Percentiles rank a stretch among this genome's conserved stretches.
These are phyloP conservation scores for Gorsachius goisagi DNA, from an alignment of 2,113 vertebrate genomes.

Conservation along the genomic window DNA sequence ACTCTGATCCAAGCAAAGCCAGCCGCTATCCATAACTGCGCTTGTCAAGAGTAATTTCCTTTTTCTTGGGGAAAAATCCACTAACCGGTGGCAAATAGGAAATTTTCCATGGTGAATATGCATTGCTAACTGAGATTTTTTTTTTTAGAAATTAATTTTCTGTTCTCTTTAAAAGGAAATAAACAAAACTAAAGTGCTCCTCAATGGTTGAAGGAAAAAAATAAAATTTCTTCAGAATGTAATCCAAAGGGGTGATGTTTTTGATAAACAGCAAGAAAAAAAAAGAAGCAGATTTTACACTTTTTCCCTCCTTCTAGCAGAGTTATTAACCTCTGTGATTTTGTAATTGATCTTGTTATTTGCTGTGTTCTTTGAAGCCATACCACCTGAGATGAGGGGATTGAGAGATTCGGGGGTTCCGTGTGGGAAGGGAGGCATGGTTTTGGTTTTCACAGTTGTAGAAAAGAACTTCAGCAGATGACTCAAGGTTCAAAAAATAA, in stretches of 20 bases:
- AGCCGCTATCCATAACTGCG: conserved; percentile 29
- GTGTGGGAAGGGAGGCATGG: neutral
- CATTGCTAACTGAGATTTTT: neutral
- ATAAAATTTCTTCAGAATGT: neutral
- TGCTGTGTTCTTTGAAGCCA: neutral
- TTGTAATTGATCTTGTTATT: neutral
- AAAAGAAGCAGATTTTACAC: neutral
- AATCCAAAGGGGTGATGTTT: neutral
- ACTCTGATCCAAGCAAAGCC: conserved; percentile 27
- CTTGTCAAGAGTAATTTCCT: conserved; percentile 51
- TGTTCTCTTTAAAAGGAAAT: neutral
- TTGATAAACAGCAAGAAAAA: neutral
- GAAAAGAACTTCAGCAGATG: neutral
- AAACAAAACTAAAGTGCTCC: neutral
- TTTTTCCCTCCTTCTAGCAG: neutral
- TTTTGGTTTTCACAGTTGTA: neutral
- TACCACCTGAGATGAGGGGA: neutral
- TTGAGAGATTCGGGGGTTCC: neutral
- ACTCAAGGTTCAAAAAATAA: neutral
- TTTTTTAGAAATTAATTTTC: neutral
- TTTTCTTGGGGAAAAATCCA: conserved; percentile 46
- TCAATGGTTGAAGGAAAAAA: neutral
- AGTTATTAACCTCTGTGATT: neutral
- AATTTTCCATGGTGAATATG: conserved; percentile 9
- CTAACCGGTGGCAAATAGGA: conserved; percentile 17